Base-by-base conservation (phyloP, 2,113 vertebrate genomes). In the Turnix velox region DNA sequence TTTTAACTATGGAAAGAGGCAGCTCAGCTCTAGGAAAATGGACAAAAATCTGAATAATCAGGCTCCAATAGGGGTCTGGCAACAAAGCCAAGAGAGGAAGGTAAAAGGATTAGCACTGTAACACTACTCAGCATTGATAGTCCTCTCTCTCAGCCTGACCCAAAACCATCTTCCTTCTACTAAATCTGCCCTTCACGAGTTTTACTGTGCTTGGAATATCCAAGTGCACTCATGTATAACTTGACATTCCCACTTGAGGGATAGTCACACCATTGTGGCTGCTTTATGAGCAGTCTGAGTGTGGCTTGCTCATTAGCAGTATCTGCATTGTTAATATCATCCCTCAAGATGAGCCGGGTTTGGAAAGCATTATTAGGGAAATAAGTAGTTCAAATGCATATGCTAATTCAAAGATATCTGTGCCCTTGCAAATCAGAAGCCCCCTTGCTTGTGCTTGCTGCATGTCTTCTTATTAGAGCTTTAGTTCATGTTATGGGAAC, bases 51-150 rank as follows among this genome's bases (percentile, higher is more conserved):
- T 91, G 88, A 68, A 92, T 82, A 92, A 88, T 87, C 55, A 87
- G 63, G 42, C 4, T 35, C 42, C 88, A 55, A 2, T 0, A 85
- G 71, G 69, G 35, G 30, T 82, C 69, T 73, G 43, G 28, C 58
- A 93, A 92, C 92, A 92, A 95, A 94, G 81, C 42, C n/a, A 45
- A 43, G 35, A 69, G 67, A 82, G 48, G 62, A 87, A 93, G 73
- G 89, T 82, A 79, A 94, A 95, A 91, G 84, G 89, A 92, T 95
- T 93, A 96, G 74, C 74, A 82, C n/a, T 71, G 1, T 62, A 92
- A 79, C 35, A 48, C 62, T 79, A 59, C n/a, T 87, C 9, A 92
- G 23, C 77, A 78, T 75, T 48, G 88, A 37, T n/a, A 45, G 57
- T 87, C 31, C 40, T 84, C 83, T 57, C 58, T 83, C 49, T 78